Percentiles rank a stretch among this genome's conserved stretches.
Conservation (phyloP, 2,888 invertebrate species). For the Melikaiella ostensackeni region DNA sequence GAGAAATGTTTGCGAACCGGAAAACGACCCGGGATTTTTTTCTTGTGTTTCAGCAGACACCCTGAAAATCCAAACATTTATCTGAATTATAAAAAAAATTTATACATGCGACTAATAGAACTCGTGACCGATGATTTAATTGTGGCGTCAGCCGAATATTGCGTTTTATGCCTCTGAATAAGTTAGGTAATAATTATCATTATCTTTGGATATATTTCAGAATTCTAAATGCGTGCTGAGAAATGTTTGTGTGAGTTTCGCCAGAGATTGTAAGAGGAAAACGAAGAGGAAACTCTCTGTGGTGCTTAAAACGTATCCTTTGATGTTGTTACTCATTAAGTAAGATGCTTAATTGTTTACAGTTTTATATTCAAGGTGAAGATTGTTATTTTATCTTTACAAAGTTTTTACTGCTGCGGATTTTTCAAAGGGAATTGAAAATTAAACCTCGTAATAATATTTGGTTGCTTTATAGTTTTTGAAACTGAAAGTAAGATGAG, state of each 20-base stretch:
- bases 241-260: constrained; percentile 56
- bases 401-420: background rate
- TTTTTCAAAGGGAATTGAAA: background rate
- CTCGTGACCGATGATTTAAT: no score
- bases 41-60: no score
- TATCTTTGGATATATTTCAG: constrained; percentile 51
- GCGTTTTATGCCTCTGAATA: background rate
- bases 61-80: no score
- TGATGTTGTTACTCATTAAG: constrained; percentile 41
- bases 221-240: constrained; percentile 59
- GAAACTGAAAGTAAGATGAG: no score
- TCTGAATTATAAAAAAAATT: no score
- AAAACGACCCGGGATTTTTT: no score
- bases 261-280: constrained; percentile 54
- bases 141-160: background rate
- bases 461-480: no score
- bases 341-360: background rate
- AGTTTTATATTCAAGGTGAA: background rate
- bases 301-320: constrained; percentile 73
- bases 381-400: background rate
- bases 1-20: no score
- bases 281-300: constrained; percentile 47
- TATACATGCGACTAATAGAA: no score
- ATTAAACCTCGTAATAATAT: no score
- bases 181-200: background rate